phyloP scores from a whole-genome alignment of 1,140 invertebrate genomes.

The Platyura marginata region DNA sequence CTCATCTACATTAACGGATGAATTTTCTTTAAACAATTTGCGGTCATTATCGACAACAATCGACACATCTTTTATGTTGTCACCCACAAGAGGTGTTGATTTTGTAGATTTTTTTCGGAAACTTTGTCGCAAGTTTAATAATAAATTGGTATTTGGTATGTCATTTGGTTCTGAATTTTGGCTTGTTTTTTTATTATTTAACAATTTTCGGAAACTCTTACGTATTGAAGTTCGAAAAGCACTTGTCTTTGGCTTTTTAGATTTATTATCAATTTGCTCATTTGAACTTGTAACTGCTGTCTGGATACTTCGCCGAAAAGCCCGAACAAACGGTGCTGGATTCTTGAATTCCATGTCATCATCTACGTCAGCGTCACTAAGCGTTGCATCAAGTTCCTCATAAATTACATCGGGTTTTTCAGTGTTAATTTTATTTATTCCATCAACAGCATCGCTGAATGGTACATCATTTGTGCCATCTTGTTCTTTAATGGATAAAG shows the following conservation, averaged over 20 bases:
- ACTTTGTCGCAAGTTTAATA: slow-evolving; percentile 10
- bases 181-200: slow-evolving; percentile 5
- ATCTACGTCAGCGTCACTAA: slow-evolving; percentile 10
- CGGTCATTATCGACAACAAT: slow-evolving; percentile 18
- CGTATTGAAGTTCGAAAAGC: slow-evolving; percentile 14
- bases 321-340: slow-evolving; percentile 16
- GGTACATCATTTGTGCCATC: not conserved
- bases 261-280: slow-evolving; percentile 4
- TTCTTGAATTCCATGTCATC: slow-evolving; percentile 13
- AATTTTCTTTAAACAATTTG: slow-evolving; percentile 16
- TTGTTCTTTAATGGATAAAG: not conserved
- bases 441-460: not conserved
- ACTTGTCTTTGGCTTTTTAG: slow-evolving; percentile 5
- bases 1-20: slow-evolving; percentile 14
- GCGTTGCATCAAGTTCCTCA: slow-evolving; percentile 9
- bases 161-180: not conserved
- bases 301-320: slow-evolving; percentile 10
- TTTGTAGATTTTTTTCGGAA: slow-evolving; percentile 15
- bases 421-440: not conserved
- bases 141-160: not conserved
- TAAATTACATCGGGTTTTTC: slow-evolving; percentile 15
- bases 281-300: slow-evolving; percentile 5
- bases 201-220: slow-evolving; percentile 17
- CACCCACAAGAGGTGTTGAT: not conserved
- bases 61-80: slow-evolving; percentile 10